phyloP scores from a whole-genome alignment of 2,113 vertebrate genomes.

The Psammodynastes pulverulentus region DNA sequence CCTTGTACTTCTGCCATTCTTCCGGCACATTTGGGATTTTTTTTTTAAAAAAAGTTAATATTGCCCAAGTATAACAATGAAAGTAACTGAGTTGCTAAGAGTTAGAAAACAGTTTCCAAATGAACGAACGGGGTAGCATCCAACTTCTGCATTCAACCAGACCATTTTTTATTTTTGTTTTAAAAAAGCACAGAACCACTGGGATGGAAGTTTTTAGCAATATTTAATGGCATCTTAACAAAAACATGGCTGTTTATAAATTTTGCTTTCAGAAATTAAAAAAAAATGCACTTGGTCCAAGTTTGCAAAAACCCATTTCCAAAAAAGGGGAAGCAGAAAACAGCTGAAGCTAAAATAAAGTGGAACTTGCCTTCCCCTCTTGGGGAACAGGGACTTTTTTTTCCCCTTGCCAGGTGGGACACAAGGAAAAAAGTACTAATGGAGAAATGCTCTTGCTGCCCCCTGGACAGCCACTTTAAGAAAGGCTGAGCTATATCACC shows the following conservation, averaged over 20 bases:
- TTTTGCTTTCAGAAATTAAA: conserved; percentile 63
- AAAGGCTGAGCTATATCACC: not conserved
- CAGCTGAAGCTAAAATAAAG: not conserved
- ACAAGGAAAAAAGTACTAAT: accelerated
- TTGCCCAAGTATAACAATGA: not conserved
- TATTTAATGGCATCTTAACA: conserved; percentile 66
- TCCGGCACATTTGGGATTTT: not conserved
- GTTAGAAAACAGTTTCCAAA: not conserved
- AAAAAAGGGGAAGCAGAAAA: conserved; percentile 36
- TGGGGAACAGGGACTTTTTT: not conserved
- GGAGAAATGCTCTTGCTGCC: not conserved
- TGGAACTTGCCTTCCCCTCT: not conserved
- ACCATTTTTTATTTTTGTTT: not conserved
- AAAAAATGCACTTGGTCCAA: conserved; percentile 64
- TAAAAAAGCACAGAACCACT: not conserved
- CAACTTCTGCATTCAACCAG: not conserved
- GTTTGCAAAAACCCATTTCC: conserved; percentile 43
- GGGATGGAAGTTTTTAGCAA: conserved; percentile 54
- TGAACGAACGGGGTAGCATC: not conserved
- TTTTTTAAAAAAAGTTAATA: not conserved
- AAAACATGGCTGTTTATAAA: conserved; percentile 60
- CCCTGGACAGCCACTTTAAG: not conserved
- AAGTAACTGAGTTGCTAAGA: not conserved
- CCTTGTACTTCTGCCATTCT: not conserved
- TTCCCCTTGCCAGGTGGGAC: not conserved